phyloP scores from a whole-genome alignment of 2,888 invertebrate genomes.

The Isoperla grammatica region DNA sequence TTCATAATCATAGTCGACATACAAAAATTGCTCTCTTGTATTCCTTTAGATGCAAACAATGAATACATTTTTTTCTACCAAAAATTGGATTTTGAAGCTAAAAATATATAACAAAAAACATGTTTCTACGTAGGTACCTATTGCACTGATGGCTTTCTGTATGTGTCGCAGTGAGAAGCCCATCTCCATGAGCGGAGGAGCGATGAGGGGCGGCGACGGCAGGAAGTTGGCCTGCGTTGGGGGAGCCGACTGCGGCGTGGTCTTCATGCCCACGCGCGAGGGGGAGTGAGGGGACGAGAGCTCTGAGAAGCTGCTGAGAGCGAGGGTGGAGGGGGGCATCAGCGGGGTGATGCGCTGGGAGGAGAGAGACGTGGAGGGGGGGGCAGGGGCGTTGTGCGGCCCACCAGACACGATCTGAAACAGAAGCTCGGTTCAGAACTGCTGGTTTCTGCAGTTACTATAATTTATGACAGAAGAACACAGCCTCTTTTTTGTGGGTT shows the following conservation, averaged over 20 bases:
- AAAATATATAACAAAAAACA: no score
- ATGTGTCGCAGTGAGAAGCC: slow-evolving; percentile 55
- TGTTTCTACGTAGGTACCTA: no score
- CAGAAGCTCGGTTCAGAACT: no score
- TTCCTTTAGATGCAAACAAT: no score
- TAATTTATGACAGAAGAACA: no score
- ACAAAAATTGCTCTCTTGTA: no score
- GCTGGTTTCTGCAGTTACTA: no score
- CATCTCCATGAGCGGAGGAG: slow-evolving; percentile 55
- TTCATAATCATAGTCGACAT: no score
- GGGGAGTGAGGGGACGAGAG: slow-evolving; percentile 28
- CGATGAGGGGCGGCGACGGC: slow-evolving; percentile 47
- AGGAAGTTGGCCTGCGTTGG: slow-evolving; percentile 22
- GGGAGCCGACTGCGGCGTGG: slow-evolving; percentile 25
- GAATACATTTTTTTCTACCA: no score
- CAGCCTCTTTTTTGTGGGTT: no score
- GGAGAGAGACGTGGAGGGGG: background rate
- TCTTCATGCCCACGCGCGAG: slow-evolving; percentile 11
- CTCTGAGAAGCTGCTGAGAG: slow-evolving; percentile 29
- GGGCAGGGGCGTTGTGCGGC: background rate
- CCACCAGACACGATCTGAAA: background rate
- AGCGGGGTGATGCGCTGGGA: slow-evolving; percentile 22
- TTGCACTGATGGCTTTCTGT: slow-evolving; percentile 50
- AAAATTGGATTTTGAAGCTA: no score
- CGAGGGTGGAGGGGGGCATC: slow-evolving; percentile 37